These are phyloP conservation scores for Heptranchias perlo DNA, from an alignment of 2,113 vertebrate species.

Conservation along the genomic window DNA sequence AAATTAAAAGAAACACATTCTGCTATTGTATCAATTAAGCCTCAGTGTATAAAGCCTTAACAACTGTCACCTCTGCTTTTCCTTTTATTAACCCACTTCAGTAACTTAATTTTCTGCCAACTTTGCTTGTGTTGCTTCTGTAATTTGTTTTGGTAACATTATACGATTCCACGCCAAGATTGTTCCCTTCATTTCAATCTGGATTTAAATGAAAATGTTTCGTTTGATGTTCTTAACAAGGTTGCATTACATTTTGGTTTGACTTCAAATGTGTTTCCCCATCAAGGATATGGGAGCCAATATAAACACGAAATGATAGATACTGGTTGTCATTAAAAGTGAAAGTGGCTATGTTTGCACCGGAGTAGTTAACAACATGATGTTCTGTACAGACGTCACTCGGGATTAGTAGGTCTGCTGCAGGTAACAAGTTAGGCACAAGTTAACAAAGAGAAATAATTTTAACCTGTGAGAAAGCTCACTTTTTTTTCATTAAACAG, in stretches of 20 bases:
- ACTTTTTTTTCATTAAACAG: conserved; percentile 18
- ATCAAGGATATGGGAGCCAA: background rate
- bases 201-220: background rate
- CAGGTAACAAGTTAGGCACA: background rate
- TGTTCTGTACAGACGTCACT: background rate
- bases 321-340: background rate
- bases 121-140: background rate
- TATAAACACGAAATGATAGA: background rate
- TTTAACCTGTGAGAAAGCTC: background rate
- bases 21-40: background rate
- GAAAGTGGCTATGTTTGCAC: background rate
- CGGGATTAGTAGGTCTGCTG: background rate
- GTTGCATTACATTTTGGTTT: background rate
- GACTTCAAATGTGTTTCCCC: background rate
- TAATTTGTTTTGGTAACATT: background rate
- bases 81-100: background rate
- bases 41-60: background rate
- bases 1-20: background rate
- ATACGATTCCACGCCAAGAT: background rate
- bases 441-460: conserved; percentile 8
- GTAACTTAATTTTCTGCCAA: background rate
- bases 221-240: background rate
- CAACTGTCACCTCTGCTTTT: background rate
- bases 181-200: background rate
- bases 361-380: background rate